Base-by-base conservation (phyloP, 1,140 invertebrate species). In the Saxidomus purpurata region DNA sequence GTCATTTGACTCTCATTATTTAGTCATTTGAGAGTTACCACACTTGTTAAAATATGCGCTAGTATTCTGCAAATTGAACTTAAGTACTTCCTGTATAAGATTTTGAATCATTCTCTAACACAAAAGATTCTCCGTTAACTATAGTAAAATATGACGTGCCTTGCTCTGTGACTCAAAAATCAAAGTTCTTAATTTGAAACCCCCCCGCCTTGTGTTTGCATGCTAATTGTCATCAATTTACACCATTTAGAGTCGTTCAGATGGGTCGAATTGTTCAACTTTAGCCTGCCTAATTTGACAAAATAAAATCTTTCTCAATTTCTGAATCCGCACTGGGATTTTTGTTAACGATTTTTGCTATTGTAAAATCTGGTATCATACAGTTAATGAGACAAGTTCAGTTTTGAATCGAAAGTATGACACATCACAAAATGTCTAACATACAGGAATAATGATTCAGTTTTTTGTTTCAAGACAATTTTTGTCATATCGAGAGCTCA, bases 51-150 rank as follows among this genome's bases (percentile, higher is more conserved):
- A 49, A 15, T 77, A 15, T 28, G 47, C 25, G 76, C 49, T 59
- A 49, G 15, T 52, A 55, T 79, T 79, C 15, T 55, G 47, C 76
- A 79, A 79, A 79, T 79, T 79, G 76, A 52, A 79, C n/a, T 52
- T 59, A 79, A 79, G 31, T 55, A 79, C 76, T 79, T 79, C 76
- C 76, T 49, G 76, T 79, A 25, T 22, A 79, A 3, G 28, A 71
- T 38, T 79, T 55, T 79, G 76, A 79, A 55, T 79, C 76, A 79
- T 79, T 79, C 22, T 4, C 47, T 13, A 9, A 52, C 47, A 79
- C n/a, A 79, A 36, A 36, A 55, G 4, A 0, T 47, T 79, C 17
- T 71, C 15, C 17, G 6, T 31, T 28, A 40, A 71, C 67, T 38
- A 71, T 67, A 67, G 61, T n/a, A 67, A 71, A n/a, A 71, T 15